A percentile compares a stretch with the other conserved stretches of the same genome.
Conservation (phyloP, 2,113 vertebrate genomes). For the Phaethornis superciliosus region DNA sequence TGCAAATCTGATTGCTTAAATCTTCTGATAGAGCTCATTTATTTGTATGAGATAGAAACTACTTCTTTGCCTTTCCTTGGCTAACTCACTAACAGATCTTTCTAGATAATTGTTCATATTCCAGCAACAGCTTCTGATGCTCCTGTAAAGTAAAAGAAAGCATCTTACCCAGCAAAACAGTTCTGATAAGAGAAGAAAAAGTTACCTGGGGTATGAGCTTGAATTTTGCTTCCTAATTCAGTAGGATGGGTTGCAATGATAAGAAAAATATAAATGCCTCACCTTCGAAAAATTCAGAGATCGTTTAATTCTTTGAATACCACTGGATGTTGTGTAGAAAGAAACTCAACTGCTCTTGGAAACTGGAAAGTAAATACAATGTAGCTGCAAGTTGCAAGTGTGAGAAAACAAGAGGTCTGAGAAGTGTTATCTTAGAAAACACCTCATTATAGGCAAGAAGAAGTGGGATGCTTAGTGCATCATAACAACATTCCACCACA, state of each 20-base stretch:
- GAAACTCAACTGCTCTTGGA: background rate
- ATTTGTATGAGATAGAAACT: constrained; percentile 26
- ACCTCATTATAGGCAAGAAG: background rate
- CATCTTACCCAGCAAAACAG: background rate
- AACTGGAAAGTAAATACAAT: background rate
- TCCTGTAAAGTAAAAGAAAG: background rate
- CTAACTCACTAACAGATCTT: background rate
- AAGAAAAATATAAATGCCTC: background rate
- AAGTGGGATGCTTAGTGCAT: background rate
- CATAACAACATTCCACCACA: background rate
- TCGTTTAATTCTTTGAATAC: background rate
- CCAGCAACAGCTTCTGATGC: background rate
- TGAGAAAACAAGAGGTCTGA: background rate
- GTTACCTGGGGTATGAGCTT: background rate
- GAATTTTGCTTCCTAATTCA: background rate
- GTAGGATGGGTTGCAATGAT: background rate
- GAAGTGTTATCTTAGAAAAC: background rate
- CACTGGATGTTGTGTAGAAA: background rate
- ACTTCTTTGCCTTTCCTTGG: background rate
- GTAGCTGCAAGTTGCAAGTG: background rate
- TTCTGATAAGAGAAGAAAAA: background rate
- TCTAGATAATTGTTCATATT: constrained; percentile 6
- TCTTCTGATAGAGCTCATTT: constrained; percentile 56
- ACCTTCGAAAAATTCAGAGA: background rate
- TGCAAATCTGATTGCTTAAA: constrained; percentile 66